Percentiles rank a stretch among this genome's conserved stretches.
Conservation (phyloP, 92 coral and sea anemone species). For the Actinostola sp. region DNA sequence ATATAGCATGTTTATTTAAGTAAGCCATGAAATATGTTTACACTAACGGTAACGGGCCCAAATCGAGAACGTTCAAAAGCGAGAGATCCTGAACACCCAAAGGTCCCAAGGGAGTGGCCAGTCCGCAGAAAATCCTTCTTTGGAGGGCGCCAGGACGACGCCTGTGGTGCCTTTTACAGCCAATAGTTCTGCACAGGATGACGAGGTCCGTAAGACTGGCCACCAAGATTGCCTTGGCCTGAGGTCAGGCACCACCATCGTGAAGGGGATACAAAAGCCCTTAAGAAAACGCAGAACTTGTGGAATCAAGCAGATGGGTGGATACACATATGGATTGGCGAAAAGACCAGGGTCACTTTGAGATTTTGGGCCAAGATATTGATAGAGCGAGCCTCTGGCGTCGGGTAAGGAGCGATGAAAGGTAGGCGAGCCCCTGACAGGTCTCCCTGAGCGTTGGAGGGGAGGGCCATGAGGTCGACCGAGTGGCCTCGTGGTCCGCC, state of each 20-base stretch:
- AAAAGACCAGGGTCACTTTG: slow-evolving; percentile 14
- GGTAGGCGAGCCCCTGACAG: slow-evolving; percentile 27
- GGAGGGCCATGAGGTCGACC: slow-evolving; percentile 50
- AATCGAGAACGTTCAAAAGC: too few relatives aligned
- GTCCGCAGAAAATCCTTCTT: slow-evolving; percentile 25
- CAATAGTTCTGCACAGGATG: background rate
- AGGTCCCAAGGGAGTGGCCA: slow-evolving; percentile 46
- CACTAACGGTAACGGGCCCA: background rate
- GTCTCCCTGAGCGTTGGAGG: slow-evolving; percentile 40
- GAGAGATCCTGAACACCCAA: too few relatives aligned
- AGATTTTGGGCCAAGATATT: slow-evolving; percentile 32
- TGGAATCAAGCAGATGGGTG: slow-evolving; percentile 34
- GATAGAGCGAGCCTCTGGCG: too few relatives aligned
- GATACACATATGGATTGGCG: slow-evolving; percentile 39
- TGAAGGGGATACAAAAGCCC: background rate
- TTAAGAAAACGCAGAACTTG: slow-evolving; percentile 38
- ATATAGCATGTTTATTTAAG: too few relatives aligned
- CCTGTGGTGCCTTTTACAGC: slow-evolving; percentile 25
- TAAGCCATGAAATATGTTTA: too few relatives aligned
- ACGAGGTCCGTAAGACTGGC: slow-evolving; percentile 34
- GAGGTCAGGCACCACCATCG: slow-evolving; percentile 37
- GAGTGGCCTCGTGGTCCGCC: slow-evolving; percentile 43
- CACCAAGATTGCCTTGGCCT: slow-evolving; percentile 63
- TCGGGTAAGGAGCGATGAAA: slow-evolving; percentile 43
- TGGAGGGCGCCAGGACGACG: slow-evolving; percentile 39